A percentile compares a stretch with the other conserved stretches of the same genome.
Conservation (phyloP, 2,797 vertebrate genomes). For the Anguilla anguilla region DNA sequence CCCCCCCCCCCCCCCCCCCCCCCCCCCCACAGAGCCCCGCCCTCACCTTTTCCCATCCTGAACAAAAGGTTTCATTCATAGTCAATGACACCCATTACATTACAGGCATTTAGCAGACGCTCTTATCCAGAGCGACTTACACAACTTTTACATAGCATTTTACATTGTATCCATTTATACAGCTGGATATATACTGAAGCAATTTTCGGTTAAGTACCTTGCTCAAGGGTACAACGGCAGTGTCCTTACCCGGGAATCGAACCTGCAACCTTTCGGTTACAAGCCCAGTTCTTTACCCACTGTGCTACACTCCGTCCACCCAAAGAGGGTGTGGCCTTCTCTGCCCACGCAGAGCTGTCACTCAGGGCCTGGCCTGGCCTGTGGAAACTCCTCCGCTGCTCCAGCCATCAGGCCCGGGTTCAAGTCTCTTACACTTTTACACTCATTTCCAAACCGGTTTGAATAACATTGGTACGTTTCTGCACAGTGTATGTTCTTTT, state of each 20-base stretch:
- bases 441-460: neutral
- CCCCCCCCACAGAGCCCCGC: conserved; percentile 33
- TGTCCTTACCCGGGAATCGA: no score
- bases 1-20: conserved; percentile 28
- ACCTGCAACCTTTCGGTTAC: no score
- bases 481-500: neutral
- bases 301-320: no score
- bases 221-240: no score
- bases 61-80: conserved; percentile 52
- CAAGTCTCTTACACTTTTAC: neutral
- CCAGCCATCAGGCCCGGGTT: neutral
- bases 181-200: no score
- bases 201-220: no score
- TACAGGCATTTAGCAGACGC: no score
- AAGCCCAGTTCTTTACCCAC: no score
- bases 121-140: no score
- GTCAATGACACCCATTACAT: conserved; percentile 8
- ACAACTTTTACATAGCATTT: no score
- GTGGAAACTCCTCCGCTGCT: neutral
- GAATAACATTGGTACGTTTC: no score
- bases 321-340: conserved; percentile 8
- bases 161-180: no score
- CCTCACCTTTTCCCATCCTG: conserved; percentile 20
- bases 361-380: conserved; percentile 4
- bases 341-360: neutral